phyloP scores from a whole-genome alignment of 2,113 vertebrate genomes.

The Ploceus nigricollis region DNA sequence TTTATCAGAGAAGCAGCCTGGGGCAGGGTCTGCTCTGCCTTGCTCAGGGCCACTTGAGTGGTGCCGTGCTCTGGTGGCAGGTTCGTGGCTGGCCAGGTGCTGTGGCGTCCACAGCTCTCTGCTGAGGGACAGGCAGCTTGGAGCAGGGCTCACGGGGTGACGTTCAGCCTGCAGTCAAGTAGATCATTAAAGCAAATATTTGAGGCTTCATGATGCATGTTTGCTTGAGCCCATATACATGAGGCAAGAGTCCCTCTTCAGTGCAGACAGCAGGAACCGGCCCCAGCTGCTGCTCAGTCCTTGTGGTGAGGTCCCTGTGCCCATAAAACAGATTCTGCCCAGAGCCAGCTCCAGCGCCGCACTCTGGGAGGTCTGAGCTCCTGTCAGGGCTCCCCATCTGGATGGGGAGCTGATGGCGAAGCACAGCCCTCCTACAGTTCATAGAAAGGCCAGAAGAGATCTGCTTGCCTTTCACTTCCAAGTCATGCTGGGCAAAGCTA shows the following conservation, averaged over 20 bases:
- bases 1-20: background rate
- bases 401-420: background rate
- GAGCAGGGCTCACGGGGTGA: background rate
- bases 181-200: background rate
- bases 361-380: background rate
- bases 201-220: background rate
- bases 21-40: background rate
- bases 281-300: background rate
- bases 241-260: background rate
- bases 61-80: rapidly evolving
- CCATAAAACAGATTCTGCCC: background rate
- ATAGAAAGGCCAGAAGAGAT: background rate
- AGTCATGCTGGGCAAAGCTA: background rate
- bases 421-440: background rate
- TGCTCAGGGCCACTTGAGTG: background rate
- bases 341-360: rapidly evolving
- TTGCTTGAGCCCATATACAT: background rate
- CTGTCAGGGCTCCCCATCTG: rapidly evolving
- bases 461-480: background rate
- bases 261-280: background rate
- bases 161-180: background rate
- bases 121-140: background rate
- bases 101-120: background rate
- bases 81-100: background rate
- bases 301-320: background rate